phyloP scores from a whole-genome alignment of 1,140 invertebrate genomes.

The Orius laevigatus region DNA sequence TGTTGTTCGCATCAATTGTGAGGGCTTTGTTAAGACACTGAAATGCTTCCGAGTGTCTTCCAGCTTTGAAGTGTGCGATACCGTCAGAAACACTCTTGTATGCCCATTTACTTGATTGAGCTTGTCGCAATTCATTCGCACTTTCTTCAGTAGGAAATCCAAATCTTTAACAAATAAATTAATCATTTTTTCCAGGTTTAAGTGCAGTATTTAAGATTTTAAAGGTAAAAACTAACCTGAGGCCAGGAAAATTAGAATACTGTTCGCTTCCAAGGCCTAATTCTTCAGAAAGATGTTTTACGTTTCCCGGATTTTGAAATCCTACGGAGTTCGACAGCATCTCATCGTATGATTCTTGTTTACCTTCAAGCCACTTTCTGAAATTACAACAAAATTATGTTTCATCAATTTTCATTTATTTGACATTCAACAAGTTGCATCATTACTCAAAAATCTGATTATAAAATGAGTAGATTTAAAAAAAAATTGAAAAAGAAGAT shows the following conservation, averaged over 20 bases:
- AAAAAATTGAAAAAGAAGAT: no score
- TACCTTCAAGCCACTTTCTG: slow-evolving; percentile 61
- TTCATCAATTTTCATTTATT: no score
- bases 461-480: no score
- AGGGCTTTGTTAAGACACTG: slow-evolving; percentile 88
- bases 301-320: slow-evolving; percentile 80
- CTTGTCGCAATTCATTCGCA: slow-evolving; percentile 64
- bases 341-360: slow-evolving; percentile 65
- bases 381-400: no score
- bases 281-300: slow-evolving; percentile 55
- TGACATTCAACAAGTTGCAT: no score
- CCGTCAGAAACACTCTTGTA: slow-evolving; percentile 82
- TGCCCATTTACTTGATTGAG: slow-evolving; percentile 83
- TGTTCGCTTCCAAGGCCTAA: slow-evolving; percentile 51
- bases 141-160: slow-evolving; percentile 63
- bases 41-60: slow-evolving; percentile 80
- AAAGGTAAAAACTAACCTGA: slow-evolving; percentile 40
- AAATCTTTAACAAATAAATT: slow-evolving; percentile 33
- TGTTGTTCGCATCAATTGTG: slow-evolving; percentile 79
- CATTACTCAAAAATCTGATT: no score
- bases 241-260: slow-evolving; percentile 53
- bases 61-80: slow-evolving; percentile 83
- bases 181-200: no score
- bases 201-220: no score
- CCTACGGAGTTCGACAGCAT: slow-evolving; percentile 67